Evolutionary conservation across 2,113 vertebrate species (phyloP).

Genomic region (Pungitius pungitius): DNA sequence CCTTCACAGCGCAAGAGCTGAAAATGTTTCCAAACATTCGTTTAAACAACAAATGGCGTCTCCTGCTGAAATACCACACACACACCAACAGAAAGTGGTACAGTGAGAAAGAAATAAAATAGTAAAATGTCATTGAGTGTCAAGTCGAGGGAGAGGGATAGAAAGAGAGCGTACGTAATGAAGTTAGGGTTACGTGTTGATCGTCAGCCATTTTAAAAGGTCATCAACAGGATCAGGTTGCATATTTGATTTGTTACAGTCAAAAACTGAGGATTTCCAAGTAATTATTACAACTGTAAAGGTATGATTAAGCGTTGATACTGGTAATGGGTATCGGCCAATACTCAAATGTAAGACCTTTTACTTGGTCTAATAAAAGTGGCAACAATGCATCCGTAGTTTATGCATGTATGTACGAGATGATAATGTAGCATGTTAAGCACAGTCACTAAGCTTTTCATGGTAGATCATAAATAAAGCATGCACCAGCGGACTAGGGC

Average conservation of each 20-base stretch:
- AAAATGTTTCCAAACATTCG: not conserved
- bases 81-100: constrained; percentile 3
- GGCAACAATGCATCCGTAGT: not conserved
- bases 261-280: not conserved
- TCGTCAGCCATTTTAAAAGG: not conserved
- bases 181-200: not conserved
- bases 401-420: constrained; percentile 14
- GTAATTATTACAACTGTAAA: not conserved
- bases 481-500: constrained; percentile 26
- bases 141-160: not conserved
- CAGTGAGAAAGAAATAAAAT: constrained; percentile 6
- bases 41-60: not conserved
- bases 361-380: not conserved
- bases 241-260: not conserved
- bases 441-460: constrained; percentile 35
- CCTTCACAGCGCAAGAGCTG: not conserved
- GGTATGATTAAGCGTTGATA: not conserved
- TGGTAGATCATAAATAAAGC: constrained; percentile 61
- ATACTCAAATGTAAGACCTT: not conserved
- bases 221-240: not conserved
- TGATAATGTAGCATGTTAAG: constrained; percentile 34
- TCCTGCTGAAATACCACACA: constrained; percentile 7
- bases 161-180: not conserved
- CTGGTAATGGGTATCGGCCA: not conserved
- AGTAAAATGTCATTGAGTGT: not conserved